phyloP scores from a whole-genome alignment of 2,113 vertebrate species.

The Sterrhoptilus dennistouni region DNA sequence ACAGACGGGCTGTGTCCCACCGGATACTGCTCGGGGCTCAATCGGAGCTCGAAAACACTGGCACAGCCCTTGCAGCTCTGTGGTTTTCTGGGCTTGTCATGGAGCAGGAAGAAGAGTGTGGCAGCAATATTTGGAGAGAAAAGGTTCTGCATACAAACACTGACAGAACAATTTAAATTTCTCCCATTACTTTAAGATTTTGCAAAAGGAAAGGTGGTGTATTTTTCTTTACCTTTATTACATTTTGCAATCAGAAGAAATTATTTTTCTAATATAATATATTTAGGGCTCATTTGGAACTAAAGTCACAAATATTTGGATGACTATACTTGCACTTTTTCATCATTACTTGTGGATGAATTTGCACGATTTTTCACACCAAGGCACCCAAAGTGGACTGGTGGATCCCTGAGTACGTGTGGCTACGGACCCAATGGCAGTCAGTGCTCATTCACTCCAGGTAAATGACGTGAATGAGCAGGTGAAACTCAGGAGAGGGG shows the following conservation, averaged over 20 bases:
- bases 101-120: neutral
- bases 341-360: neutral
- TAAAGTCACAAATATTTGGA: neutral
- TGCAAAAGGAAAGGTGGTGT: neutral
- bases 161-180: neutral
- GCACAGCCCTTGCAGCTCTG: fast-evolving
- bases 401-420: fast-evolving
- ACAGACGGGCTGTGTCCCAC: fast-evolving
- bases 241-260: neutral
- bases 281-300: neutral
- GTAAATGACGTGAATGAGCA: too few species aligned
- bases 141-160: neutral
- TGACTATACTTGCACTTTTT: neutral
- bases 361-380: fast-evolving
- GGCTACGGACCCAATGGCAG: neutral
- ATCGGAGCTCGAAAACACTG: fast-evolving
- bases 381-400: neutral
- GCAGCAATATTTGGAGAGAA: neutral
- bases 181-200: neutral
- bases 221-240: neutral
- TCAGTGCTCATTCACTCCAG: neutral
- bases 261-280: neutral
- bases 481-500: neutral
- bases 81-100: neutral
- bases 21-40: fast-evolving